Base-by-base conservation (phyloP, 2,888 invertebrate species). In the Drosophila suboccidentalis region DNA sequence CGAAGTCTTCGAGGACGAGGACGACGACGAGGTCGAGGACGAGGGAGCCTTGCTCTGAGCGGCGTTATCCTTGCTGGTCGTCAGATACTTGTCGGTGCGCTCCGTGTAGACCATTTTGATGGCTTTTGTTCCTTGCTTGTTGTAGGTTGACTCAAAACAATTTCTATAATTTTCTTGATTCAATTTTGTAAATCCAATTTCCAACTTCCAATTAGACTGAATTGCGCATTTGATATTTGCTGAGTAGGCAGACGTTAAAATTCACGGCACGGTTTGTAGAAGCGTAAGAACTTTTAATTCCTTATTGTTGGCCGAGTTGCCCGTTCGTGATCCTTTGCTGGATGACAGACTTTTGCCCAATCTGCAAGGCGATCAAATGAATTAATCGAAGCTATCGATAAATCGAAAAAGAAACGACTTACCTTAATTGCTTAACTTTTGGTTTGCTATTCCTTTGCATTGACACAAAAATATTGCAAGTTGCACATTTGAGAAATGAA, bases 211-310 rank as follows among this genome's bases (percentile, higher is more conserved):
- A 64, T 58, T 58, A 70, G 66, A 75, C 22, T 53, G 22, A 44
- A 61, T 34, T 68, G 78, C 72, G 81, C 75, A 65, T 15, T 57
- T 54, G 15, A 11, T 36, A 10, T 74, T 80, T 74, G 22, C 70
- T 73, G 65, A 47, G 58, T 38, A 36, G 17, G 1, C 43, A 32
- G 29, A 51, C 66, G 41, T 62, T 22, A 59, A 59, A 71, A 74
- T 77, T 93, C 93, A 93, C 83, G 93, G 93, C 47, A 93, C 93
- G 89, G 92, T 91, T 72, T 93, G 92, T 53, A 93, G 86, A 32
- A 91, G 85, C 9, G 92, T 93, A 11, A 93, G 78, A 41, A 93
- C 93, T 78, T 92, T 88, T 22, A 93, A 90, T 86, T 93, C 93
- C 69, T 93, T 83, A 77, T 90, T 89, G 69, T 93, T 93, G 38